phyloP scores from a whole-genome alignment of 2,113 vertebrate genomes.

The Apaloderma vittatum region DNA sequence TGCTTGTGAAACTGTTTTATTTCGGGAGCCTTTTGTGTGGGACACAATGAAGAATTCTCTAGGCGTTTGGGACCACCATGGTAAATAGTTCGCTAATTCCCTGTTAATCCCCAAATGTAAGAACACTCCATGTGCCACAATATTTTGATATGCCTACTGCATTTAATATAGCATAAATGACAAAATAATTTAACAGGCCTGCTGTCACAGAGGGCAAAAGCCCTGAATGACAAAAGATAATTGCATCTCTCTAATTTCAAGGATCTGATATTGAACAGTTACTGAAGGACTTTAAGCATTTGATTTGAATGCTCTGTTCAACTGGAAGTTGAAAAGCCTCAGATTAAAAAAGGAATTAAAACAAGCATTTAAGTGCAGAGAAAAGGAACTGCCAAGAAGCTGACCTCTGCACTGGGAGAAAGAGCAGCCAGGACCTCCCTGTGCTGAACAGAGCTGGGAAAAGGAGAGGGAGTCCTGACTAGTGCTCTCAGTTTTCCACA shows the following conservation, averaged over 20 bases:
- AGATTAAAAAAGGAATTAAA: slow-evolving; percentile 27
- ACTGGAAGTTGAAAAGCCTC: background rate
- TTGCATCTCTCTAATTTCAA: background rate
- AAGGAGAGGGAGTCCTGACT: background rate
- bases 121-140: background rate
- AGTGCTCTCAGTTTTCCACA: background rate
- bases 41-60: background rate
- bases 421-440: slow-evolving; percentile 43
- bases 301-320: background rate
- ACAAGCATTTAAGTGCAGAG: background rate
- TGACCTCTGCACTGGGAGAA: background rate
- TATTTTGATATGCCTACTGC: background rate
- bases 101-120: background rate
- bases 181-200: background rate
- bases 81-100: background rate
- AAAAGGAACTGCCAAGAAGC: slow-evolving; percentile 44
- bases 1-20: background rate
- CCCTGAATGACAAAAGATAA: background rate
- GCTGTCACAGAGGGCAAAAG: background rate
- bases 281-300: background rate
- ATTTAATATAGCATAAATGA: background rate
- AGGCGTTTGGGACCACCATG: background rate
- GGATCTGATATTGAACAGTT: background rate
- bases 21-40: background rate
- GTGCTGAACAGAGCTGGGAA: background rate